Evolutionary conservation across 2,888 invertebrate genomes (phyloP), one percentile per base, ranked within the genome.

Genomic region (Maniola hyperantus): DNA sequence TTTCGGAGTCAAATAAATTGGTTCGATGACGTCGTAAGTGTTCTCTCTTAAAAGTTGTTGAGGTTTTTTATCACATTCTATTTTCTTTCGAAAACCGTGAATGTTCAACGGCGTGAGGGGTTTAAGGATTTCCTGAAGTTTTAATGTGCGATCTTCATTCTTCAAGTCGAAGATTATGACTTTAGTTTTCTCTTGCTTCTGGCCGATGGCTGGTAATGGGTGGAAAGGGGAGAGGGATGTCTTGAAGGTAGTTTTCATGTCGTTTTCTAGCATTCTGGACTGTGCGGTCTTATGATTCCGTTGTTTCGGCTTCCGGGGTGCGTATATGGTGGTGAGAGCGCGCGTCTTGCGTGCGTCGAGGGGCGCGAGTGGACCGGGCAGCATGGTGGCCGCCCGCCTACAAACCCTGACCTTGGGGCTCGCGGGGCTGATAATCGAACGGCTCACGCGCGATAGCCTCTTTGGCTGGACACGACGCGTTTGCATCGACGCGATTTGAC

Each of bases 181-280:
- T 83, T 91, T 91, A 1, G 91, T 85, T 66, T 86, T 86, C 11
- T 76, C 86, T 2, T 82, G 74, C 66, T 84, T 87, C 75, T 91
- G 85, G 36, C 91, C 91, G 67, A 93, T 93, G 7, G 92, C 92
- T 0, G 93, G 93, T 6, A 93, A 82, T 0, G 92, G 92, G 39
- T 86, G 87, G 79, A 93, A 93, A 0, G 92, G 92, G 0, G 92
- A 89, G 0, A 92, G 74, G 13, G 78, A 79, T 0, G 87, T 79
- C 76, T 91, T 91, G 66, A 88, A 74, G n/a, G 78, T 79, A 0
- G 87, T 79, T 75, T 91, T 91, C 66, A 88, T 74, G 83, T 90
- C 84, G 76, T 85, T 87, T 57, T 91, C 87, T 54, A 92, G 78
- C 93, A 93, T 92, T 67, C 88, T 90, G 67, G 80, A 76, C 67